Evolutionary conservation across 2,797 vertebrate species (phyloP), one percentile per base, ranked within the genome.

Genomic region (Spatula versicolor): DNA sequence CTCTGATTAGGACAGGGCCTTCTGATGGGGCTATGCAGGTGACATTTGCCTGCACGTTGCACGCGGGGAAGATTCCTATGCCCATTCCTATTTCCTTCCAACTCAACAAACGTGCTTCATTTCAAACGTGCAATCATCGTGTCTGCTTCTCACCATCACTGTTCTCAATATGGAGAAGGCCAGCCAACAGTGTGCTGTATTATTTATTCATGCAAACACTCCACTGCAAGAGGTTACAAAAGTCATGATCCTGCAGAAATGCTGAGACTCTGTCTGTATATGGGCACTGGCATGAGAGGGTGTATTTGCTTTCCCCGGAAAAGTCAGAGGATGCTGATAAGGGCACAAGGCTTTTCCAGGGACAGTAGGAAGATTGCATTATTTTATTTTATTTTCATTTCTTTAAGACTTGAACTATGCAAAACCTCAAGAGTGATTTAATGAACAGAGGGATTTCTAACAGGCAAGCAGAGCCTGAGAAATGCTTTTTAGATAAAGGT

Each of bases 131-230:
- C 37, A 48, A 13, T 33, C 3, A 2, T 15, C n/a, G 28, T 75
- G 58, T 46, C 83, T 52, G 60, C 39, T 58, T 56, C 80, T 21
- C 78, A 63, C 7, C 50, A 67, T 3, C 7, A 0, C 59, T 54
- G 39, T 43, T 77, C 64, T 46, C 69, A n/a, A 7, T 1, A 20
- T 0, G 26, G 72, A 4, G 9, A 71, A 33, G 15, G 30, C 83
- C 79, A 83, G 60, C 58, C 88, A 81, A 67, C 58, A 91, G 85
- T 55, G 66, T 33, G 11, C 60, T 52, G 83, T 0, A 28, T 67
- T 39, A 81, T 72, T 92, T 94, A 66, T 86, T 83, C 79, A 75
- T 43, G 41, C 83, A 92, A 94, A 88, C 45, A 16, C 16, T 66
- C 41, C 37, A 43, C 45, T 69, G 69, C 48, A 88, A 89, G 41